Evolutionary conservation across 2,888 invertebrate genomes (phyloP).

Genomic region (Caenorhabditis wallacei): DNA sequence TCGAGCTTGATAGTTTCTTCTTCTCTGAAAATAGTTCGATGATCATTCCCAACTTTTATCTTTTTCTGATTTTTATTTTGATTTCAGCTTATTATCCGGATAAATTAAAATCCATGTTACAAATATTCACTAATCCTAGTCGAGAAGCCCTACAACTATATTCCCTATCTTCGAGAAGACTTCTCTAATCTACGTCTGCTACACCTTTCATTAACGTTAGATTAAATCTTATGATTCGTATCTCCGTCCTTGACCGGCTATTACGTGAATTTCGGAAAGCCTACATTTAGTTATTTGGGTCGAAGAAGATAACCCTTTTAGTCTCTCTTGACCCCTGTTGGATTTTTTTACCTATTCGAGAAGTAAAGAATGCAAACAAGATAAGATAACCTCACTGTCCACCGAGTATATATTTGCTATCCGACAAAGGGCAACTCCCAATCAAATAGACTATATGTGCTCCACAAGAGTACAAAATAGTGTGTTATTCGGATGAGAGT

Average conservation of each 20-base stretch:
- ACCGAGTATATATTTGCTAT: conserved; percentile 35
- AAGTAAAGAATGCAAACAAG: conserved; percentile 41
- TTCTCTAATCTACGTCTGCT: not conserved
- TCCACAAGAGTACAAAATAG: conserved; percentile 29
- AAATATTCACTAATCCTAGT: not conserved
- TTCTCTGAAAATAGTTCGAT: conserved; percentile 86
- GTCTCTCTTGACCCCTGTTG: conserved; percentile 11
- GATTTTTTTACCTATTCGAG: conserved; percentile 6
- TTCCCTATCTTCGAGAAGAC: not conserved
- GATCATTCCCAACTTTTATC: not conserved
- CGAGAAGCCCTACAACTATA: not conserved
- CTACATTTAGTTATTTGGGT: conserved; percentile 17
- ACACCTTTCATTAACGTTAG: conserved; percentile 20
- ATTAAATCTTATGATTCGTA: conserved; percentile 28
- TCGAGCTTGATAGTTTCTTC: conserved; percentile 97
- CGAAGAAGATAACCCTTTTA: conserved; percentile 29
- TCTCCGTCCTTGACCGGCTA: conserved; percentile 51
- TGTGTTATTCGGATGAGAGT: conserved; percentile 19
- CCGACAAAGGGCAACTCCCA: conserved; percentile 43
- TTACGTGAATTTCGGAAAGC: conserved; percentile 18
- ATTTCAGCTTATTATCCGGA: too few relatives aligned
- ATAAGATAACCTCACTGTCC: conserved; percentile 38
- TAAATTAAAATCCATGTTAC: too few relatives aligned
- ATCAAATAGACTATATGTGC: conserved; percentile 19
- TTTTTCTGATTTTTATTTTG: not conserved